A percentile compares a stretch with the other conserved stretches of the same genome.
Conservation (phyloP, 37 sponge, comb jelly and placozoan genomes). For the Tethya wilhelma region DNA sequence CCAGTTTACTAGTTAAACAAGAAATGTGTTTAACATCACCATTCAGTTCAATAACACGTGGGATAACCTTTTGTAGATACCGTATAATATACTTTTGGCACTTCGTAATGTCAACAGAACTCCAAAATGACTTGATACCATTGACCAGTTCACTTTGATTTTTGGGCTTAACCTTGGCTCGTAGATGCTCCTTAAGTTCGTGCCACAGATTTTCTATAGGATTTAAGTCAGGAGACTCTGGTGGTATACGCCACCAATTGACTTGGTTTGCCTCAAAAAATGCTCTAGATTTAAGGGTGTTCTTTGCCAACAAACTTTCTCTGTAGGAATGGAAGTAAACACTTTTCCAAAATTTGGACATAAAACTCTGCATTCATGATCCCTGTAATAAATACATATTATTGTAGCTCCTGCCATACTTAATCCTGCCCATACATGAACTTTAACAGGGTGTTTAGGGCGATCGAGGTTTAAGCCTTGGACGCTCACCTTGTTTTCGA, state of each 20-base stretch:
- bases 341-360: not conserved
- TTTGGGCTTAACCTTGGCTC: slow-evolving; percentile 27
- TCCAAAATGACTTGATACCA: slow-evolving; percentile 39
- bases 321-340: slow-evolving; percentile 28
- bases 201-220: slow-evolving; percentile 48
- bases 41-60: slow-evolving; percentile 27
- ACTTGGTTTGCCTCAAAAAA: slow-evolving; percentile 13
- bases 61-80: slow-evolving; percentile 31
- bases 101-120: slow-evolving; percentile 6
- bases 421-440: slow-evolving; percentile 58
- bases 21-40: too few species aligned
- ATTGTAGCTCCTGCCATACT: slow-evolving; percentile 25
- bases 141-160: slow-evolving; percentile 14
- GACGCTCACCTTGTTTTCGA: slow-evolving; percentile 37
- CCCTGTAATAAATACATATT: slow-evolving; percentile 35
- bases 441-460: slow-evolving; percentile 56
- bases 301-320: not conserved
- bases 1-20: too few species aligned
- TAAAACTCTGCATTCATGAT: slow-evolving; percentile 51
- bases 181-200: slow-evolving; percentile 19
- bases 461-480: slow-evolving; percentile 24
- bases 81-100: slow-evolving; percentile 7
- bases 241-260: slow-evolving; percentile 42
- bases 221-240: slow-evolving; percentile 41
- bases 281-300: too few species aligned